A percentile compares a stretch with the other conserved stretches of the same genome.
Evolutionary conservation across 1,140 invertebrate genomes (phyloP).

Genomic region (Heliconius himera): DNA sequence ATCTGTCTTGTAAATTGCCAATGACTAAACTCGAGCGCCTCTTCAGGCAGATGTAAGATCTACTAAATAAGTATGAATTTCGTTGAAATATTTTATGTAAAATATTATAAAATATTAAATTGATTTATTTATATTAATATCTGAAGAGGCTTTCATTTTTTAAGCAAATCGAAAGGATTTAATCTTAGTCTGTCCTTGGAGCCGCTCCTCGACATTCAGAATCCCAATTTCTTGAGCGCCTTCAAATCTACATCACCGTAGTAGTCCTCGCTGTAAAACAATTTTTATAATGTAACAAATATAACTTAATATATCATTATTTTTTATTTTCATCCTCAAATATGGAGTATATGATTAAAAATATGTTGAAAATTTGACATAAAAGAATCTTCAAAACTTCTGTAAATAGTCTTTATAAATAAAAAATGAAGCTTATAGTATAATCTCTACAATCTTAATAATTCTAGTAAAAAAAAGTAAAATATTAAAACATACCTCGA

Average conservation of each 20-base stretch:
- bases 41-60: constrained; percentile 59
- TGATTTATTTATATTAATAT: constrained; percentile 10
- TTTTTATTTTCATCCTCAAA: too few relatives aligned
- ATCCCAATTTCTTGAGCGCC: constrained; percentile 89
- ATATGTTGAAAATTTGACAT: too few relatives aligned
- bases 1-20: constrained; percentile 25
- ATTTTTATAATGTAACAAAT: constrained; percentile 23
- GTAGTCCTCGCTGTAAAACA: constrained; percentile 89
- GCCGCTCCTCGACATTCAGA: constrained; percentile 81
- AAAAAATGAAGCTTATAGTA: too few relatives aligned
- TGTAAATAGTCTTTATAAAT: too few relatives aligned
- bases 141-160: constrained; percentile 55
- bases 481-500: constrained; percentile 24
- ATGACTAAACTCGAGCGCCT: constrained; percentile 55
- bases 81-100: background rate
- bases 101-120: background rate
- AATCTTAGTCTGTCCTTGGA: constrained; percentile 75
- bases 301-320: background rate
- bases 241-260: constrained; percentile 92
- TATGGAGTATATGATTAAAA: too few relatives aligned
- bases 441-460: background rate
- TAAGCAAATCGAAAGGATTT: constrained; percentile 71
- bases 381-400: too few relatives aligned
- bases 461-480: constrained; percentile 18
- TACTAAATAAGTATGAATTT: background rate